Evolutionary conservation across 2,113 vertebrate species (phyloP), one percentile per base, ranked within the genome.

Genomic region (Lycocorax pyrrhopterus): DNA sequence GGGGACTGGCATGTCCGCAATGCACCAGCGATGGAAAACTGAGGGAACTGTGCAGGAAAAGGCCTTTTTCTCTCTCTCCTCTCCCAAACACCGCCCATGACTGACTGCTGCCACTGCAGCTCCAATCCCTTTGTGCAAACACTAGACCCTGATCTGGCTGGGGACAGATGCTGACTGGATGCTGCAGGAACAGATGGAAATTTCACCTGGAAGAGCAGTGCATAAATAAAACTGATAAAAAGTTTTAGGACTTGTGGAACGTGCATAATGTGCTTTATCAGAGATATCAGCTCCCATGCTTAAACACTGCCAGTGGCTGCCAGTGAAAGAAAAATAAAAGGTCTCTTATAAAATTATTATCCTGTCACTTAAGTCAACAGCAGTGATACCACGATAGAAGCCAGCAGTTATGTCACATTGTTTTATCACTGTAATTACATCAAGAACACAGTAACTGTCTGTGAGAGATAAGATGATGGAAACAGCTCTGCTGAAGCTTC

Each of bases 401-500:
- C 94, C 96, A 97, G 97, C 90, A 88, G 94, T 97, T 97, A 96
- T 96, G 96, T 93, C 98, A 97, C 96, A 89, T 97, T 97, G 97
- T 98, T 97, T 98, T 98, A 98, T 98, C 97, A 93, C 97, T 97
- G 84, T 98, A 98, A 98, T 98, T 98, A 98, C 96, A 98, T 98
- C 97, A 97, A 96, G 97, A 97, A 96, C 97, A 98, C 87, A 96
- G 97, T 96, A 97, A 97, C 98, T 97, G 98, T 97, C 98, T 98
- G 95, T 78, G 82, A 75, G 92, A 97, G 98, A 98, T 98, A 98
- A 98, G 98, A 98, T 98, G 97, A 97, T 83, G 91, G 69, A 96
- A 92, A 86, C 94, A 82, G 96, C 91, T 95, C 94, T 97, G 93
- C 62, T 85, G 95, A 97, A 96, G 91, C 95, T 95, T 97, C 90